phyloP scores from a whole-genome alignment of 2,797 vertebrate species.

The Dryobates pubescens region DNA sequence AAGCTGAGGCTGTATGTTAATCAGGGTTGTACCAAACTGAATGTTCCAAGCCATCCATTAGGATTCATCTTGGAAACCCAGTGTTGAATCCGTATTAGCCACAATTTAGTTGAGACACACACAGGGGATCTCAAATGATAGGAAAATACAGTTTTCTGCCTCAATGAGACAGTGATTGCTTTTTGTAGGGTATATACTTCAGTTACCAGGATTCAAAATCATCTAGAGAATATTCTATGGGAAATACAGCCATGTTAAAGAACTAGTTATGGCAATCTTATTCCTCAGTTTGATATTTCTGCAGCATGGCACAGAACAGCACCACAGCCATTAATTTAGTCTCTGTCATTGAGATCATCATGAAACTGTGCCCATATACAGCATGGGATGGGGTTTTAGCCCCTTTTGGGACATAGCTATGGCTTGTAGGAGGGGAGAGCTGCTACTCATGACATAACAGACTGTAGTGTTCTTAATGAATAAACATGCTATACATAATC shows the following conservation, averaged over 20 bases:
- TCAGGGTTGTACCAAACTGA: neutral
- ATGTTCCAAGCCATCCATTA: neutral
- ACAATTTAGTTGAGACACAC: neutral
- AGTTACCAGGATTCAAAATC: neutral
- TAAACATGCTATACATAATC: neutral
- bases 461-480: neutral
- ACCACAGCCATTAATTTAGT: neutral
- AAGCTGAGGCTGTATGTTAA: neutral
- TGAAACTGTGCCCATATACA: neutral
- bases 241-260: neutral
- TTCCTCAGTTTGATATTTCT: neutral
- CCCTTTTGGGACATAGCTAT: neutral
- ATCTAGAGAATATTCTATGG: neutral
- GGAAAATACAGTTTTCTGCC: neutral
- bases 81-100: neutral
- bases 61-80: neutral
- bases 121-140: neutral
- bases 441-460: neutral
- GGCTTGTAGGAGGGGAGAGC: neutral
- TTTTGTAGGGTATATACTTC: neutral
- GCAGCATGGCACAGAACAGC: neutral
- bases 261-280: neutral
- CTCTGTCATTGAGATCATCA: neutral
- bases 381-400: neutral
- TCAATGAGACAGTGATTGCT: neutral